phyloP scores from a whole-genome alignment of 2,797 vertebrate species.

The Pagetopsis macropterus region DNA sequence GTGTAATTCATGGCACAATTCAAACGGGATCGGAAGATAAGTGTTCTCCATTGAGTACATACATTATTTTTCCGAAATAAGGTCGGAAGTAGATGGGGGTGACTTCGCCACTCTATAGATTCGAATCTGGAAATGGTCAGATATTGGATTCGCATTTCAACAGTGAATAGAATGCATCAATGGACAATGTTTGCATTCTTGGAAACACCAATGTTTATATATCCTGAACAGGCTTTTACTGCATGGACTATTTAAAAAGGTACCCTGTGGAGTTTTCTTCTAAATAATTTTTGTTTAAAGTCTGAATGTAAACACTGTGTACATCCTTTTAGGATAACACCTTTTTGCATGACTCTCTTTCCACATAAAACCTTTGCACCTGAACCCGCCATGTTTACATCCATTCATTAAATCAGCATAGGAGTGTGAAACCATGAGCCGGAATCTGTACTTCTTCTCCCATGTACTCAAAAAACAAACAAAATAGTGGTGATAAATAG shows the following conservation, averaged over 20 bases:
- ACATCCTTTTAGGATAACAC: background rate
- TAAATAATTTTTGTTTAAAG: background rate
- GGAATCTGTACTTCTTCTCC: background rate
- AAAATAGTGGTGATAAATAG: background rate
- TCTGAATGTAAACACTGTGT: background rate
- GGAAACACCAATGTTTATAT: background rate
- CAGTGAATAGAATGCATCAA: background rate
- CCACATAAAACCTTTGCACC: background rate
- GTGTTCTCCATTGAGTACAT: too few species aligned
- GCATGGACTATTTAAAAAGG: background rate
- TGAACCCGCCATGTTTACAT: background rate
- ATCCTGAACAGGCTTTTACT: background rate
- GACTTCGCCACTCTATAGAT: too few species aligned
- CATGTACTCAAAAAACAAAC: background rate
- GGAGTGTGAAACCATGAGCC: background rate
- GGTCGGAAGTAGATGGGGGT: too few species aligned
- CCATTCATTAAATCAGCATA: background rate
- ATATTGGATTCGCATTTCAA: background rate
- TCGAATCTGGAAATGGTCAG: background rate
- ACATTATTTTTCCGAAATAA: too few species aligned
- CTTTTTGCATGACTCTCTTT: background rate
- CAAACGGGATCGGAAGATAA: too few species aligned
- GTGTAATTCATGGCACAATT: too few species aligned
- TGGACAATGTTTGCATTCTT: constrained; percentile 2
- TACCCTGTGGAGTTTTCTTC: background rate